Evolutionary conservation across 1,140 invertebrate species (phyloP), one percentile per base, ranked within the genome.

Genomic region (Pseudobourletiella spinata): DNA sequence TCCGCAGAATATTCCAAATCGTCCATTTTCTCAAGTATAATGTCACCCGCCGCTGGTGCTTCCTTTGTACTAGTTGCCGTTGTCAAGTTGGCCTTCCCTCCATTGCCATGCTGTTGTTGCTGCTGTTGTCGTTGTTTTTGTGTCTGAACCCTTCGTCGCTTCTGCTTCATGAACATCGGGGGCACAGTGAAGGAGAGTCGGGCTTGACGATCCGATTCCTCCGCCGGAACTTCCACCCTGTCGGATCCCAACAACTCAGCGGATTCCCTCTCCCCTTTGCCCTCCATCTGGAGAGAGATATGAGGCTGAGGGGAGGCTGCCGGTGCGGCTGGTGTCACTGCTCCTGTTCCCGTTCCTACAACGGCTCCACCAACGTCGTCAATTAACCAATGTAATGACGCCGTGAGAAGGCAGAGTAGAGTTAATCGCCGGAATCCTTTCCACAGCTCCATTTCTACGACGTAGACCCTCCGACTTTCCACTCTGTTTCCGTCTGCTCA

Each of bases 321-420:
- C 6, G 22, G 6, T 48, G 6, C 44, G 4, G 32, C 6, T 18
- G 6, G 6, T 22, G 11, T 6, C 20, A 6, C 22, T 48, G 6
- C 20, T 51, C 6, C 24, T n/a, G 4, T 51, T 51, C 22, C 8
- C 24, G 6, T 24, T 24, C 48, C 14, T 51, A 25, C 48, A 25
- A 26, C 3, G 14, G 48, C 48, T 22, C 48, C 48, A 26, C 28
- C 48, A 18, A 26, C 6, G 22, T 26, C 28, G 48, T 51, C 48
- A 51, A 51, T 51, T 51, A 51, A 51, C 25, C 22, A 18, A 51
- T 26, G 28, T 51, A 51, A 51, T 51, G 48, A 51, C 48, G n/a
- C 48, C 4, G 8, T 4, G 3, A 51, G 14, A 25, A 51, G 24
- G 24, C 3, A 24, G 22, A 51, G 20, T 51, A 51, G 28, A 26